Base-by-base conservation (phyloP, 2,797 vertebrate species). In the Clarias laeviceps region DNA sequence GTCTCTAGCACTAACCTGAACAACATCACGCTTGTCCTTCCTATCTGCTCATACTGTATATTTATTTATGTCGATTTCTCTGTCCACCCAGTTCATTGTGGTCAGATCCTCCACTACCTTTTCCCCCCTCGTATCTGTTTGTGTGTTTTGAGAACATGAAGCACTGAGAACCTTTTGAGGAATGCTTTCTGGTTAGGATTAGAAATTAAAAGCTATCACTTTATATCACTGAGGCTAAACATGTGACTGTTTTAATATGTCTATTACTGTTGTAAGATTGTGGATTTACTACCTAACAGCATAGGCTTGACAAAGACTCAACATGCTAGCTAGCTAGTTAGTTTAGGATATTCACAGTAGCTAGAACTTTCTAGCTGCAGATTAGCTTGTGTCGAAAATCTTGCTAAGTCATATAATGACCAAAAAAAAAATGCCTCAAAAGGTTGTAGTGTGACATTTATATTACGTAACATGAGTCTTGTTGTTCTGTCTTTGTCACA, bases 1-100 rank as follows among this genome's bases (percentile, higher is more conserved):
- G 17, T 89, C 84, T 90, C 84, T 94, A 95, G 94, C 89, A 94
- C 92, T 94, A 95, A 89, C 91, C 92, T 91, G 92, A 88, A 82
- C 84, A 62, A 0, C 86, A 66, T 68, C 9, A 20, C 22, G 79
- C 88, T 92, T 27, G 15, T 73, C 45, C 22, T 17, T 27, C 66
- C 54, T 50, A 15, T 56, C 32, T 76, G 5, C 40, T 7, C 56
- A 34, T 82, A 50, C 45, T 50, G 45, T 50, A 18, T 6, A 56
- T 57, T 78, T 79, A 57, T 76, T 54, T 34, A 62, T 32, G 57
- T 76, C 40, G 22, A 1, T 66, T 66, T 66, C 40, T 81, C 22
- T 5, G 29, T 81, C 54, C 4, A 8, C 32, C 57, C 24, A 82
- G 72, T 78, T 70, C 45, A 59, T 50, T 64, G 3, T 45, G 45